Percentiles rank a stretch among this genome's conserved stretches.
These are phyloP conservation scores for Yponomeuta malinellus DNA, from an alignment of 2,888 invertebrate genomes.

Conservation along the genomic window DNA sequence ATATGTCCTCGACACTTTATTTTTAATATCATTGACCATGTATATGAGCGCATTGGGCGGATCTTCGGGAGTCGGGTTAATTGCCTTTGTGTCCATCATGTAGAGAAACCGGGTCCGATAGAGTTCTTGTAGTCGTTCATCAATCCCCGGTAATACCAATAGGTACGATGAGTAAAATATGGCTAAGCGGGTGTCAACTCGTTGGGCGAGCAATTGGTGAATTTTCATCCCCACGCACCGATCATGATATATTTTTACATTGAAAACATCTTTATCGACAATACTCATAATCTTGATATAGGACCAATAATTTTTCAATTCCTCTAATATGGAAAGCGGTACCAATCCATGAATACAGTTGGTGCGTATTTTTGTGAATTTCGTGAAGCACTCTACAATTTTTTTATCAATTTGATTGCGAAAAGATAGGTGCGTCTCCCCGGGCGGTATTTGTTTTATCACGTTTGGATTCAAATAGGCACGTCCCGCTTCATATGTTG, in stretches of 20 bases:
- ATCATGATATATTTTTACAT: neutral
- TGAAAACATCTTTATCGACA: neutral
- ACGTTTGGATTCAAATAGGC: neutral
- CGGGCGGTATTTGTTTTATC: neutral
- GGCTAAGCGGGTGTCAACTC: neutral
- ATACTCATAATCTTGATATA: conserved; percentile 2
- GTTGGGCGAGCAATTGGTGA: neutral
- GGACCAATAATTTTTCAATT: neutral
- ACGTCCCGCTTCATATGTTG: neutral
- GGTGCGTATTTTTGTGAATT: neutral
- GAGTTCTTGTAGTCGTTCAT: neutral
- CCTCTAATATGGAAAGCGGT: neutral
- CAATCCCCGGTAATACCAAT: neutral
- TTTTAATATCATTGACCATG: neutral
- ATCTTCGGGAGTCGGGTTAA: neutral
- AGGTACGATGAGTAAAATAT: neutral
- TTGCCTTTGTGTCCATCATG: neutral
- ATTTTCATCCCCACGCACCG: neutral
- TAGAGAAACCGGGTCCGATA: conserved; percentile 2
- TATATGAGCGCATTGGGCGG: neutral
- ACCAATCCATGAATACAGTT: neutral
- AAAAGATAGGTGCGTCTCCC: neutral
- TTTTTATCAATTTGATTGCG: neutral
- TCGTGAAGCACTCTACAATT: neutral
- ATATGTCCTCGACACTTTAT: neutral